These are phyloP conservation scores for Mactra quadrangularis DNA, from an alignment of 1,140 invertebrate species.

Conservation along the genomic window DNA sequence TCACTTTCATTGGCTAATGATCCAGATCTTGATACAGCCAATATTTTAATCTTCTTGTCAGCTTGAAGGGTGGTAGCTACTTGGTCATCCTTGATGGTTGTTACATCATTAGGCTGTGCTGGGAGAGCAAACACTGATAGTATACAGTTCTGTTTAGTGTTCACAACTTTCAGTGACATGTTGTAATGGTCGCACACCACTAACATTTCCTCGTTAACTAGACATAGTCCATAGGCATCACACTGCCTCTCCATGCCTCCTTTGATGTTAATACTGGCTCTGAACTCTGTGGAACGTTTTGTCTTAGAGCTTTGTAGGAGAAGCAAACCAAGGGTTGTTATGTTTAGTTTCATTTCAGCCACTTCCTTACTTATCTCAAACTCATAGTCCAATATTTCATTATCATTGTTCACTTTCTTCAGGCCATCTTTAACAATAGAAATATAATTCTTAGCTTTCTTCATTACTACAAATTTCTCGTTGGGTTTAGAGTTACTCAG, in stretches of 20 bases:
- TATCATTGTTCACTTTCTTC: conserved; percentile 17
- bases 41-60: conserved; percentile 31
- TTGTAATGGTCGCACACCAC: conserved; percentile 38
- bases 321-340: conserved; percentile 14
- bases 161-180: conserved; percentile 29
- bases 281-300: conserved; percentile 24
- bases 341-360: conserved; percentile 10
- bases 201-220: conserved; percentile 21
- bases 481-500: conserved; percentile 32
- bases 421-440: conserved; percentile 16
- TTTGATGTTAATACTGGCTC: conserved; percentile 32
- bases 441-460: conserved; percentile 36
- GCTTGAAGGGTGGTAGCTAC: conserved; percentile 13
- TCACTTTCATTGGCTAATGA: conserved; percentile 3
- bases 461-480: conserved; percentile 35
- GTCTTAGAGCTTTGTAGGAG: conserved; percentile 35
- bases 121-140: conserved; percentile 23
- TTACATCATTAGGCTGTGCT: conserved; percentile 37
- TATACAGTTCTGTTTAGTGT: conserved; percentile 30
- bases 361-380: conserved; percentile 24
- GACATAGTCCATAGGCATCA: conserved; percentile 33
- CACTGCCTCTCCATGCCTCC: conserved; percentile 26
- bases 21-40: conserved; percentile 6
- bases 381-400: conserved; percentile 35
- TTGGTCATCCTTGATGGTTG: conserved; percentile 28